Base-by-base conservation (phyloP, 2,888 invertebrate genomes). In the Branchipolynoe longqiensis region DNA sequence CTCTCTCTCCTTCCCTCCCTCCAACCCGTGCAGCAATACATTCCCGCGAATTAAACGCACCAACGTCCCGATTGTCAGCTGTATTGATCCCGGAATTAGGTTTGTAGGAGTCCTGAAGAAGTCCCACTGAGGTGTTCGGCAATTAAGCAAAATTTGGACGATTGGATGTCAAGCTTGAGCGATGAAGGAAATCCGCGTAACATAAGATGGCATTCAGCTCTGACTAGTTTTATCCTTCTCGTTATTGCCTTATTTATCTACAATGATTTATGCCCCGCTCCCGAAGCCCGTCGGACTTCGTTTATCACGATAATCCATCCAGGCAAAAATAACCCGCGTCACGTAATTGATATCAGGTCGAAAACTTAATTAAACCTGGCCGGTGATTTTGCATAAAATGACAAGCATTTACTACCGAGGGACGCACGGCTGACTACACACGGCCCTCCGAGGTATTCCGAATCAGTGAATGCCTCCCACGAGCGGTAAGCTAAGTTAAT, bases 321-420 rank as follows among this genome's bases (percentile, higher is more conserved):
- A 69, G 69, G 69, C 36, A 69, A 33, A 69, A 36, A 69, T 36
- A 33, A 69, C 38, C 69, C 62, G n/a, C n/a, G n/a, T n/a, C 36
- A 12, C 25, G 69, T 69, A 69, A 69, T 69, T 69, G 69, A 69
- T 36, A 69, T 69, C 36, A 25, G 38, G 69, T 69, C 25, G 69
- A 69, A 69, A 69, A 69, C 69, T 69, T 69, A 69, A 69, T 69
- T 69, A 69, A 69, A 69, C 36, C 38, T 22, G 69, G 69, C 22
- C 8, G n/a, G 69, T 69, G 69, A n/a, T 36, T 69, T 69, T 69
- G 69, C 69, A 69, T 69, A 69, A 69, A 69, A 69, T 69, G 38
- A 69, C 4, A 69, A 1, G 0, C 36, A 33, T 48, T 69, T 69
- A 69, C 69, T 69, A 69, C 69, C 69, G 18, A 38, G n/a, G 38